Base-by-base conservation (phyloP, 53 echinoderm and acorn worm species). In the Pentamera pediparva region DNA sequence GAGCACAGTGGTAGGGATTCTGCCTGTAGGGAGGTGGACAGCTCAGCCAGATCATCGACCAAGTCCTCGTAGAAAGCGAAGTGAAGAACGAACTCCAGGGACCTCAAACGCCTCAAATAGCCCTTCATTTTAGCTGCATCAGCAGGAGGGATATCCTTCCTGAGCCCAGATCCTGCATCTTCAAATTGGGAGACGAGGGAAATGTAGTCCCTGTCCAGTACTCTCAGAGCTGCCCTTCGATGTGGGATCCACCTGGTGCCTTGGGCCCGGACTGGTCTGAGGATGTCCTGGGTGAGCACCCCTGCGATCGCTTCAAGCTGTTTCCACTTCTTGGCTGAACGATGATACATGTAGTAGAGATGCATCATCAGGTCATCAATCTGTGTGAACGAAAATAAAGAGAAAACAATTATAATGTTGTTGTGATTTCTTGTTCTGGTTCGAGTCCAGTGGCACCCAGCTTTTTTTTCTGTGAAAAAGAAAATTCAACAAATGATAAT, bases 171-270 rank as follows among this genome's bases (percentile, higher is more conserved):
- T 5, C 70, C 61, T 6, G 37, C 57, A 10, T 83, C 84, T 13
- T 83, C 47, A 37, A 83, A 83, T 8, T 83, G 84, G n/a, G 69
- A 45, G 8, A 51, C 62, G 32, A 69, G 32, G 55, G 50, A 38
- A 7, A 39, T 22, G 56, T 78, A 78, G 57, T 78, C 78, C 21
- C 52, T 84, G 12, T 70, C 52, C 27, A 84, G 83, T n/a, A 61
- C 25, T 38, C 35, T 30, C 15, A 84, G 73, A 32, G 84, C 84
- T 30, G 71, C 78, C 32, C 78, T 53, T 22, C 74, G 21, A 38
- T 78, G 78, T 40, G 78, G 78, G 39, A 84, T 84, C 84, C 84
- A 84, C 12, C 74, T 24, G 25, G 84, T 84, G 13, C 84, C 84
- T 71, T 78, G 78, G 47, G 78, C 49, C 26, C 84, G 15, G 10